Evolutionary conservation across 92 coral and sea anemone genomes (phyloP), one percentile per base, ranked within the genome.

Genomic region (Palythoa caribaeorum): DNA sequence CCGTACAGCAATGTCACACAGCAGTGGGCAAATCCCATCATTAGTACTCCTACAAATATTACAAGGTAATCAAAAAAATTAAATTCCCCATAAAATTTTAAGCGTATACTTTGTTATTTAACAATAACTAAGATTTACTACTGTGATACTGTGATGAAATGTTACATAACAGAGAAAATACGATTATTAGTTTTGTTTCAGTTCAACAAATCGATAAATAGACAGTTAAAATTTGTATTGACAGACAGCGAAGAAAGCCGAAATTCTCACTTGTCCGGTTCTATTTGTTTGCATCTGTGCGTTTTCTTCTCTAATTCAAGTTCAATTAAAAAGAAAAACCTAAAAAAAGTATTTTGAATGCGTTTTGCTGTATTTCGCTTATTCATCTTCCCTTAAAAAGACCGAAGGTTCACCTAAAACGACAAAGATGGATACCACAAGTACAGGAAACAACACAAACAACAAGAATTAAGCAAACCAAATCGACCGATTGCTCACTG

Each of bases 1-100:
- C 86, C 86, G 3, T 68, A 21, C 44, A 68, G 59, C 19, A 81
- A 81, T 38, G 44, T 66, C 1, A 44, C 86, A 6, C 76, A 66
- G 14, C 86, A 81, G 35, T 81, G 76, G 86, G 21, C 57, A 6
- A 81, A 68, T 47, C 38, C 74, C 8, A 47, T 63, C 44, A 48
- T 36, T 47, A 21, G 14, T 21, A 52, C 54, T 62, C 73, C 15
- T 35, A 63, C 76, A 9, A 69, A 48, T 69, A 68, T 81, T 16
- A 14, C 76, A 66, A 81, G 76, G 76, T 81, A 81, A 81, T 16
- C 1, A 14, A 63, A 16, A 39, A 3, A 10, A 19, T 17, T 14
- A 3, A 63, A 16, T 9, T 44, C n/a, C n/a, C 53, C 6, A 16
- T 79, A 38, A 11, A 20, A 21, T 21, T 16, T 28, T 78, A 6